phyloP scores from a whole-genome alignment of 2,888 invertebrate genomes.

The Notocelia uddmanniana region DNA sequence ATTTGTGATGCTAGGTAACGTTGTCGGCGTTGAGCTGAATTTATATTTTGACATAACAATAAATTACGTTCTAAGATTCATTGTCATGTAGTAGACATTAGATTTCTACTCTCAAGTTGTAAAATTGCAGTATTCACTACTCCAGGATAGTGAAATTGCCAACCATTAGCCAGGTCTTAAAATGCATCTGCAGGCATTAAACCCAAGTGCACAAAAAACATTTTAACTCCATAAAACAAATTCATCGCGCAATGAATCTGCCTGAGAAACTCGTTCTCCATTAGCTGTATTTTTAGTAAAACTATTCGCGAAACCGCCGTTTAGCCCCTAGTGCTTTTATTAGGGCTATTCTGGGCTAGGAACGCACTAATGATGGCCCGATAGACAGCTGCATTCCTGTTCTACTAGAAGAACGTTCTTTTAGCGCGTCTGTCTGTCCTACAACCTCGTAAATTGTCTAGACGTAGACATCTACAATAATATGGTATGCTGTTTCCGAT shows the following conservation, averaged over 20 bases:
- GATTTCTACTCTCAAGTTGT: not conserved
- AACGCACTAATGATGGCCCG: slow-evolving; percentile 67
- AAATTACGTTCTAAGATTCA: not conserved
- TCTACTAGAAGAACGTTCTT: slow-evolving; percentile 30
- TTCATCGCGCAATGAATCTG: slow-evolving; percentile 13
- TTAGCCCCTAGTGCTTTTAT: slow-evolving; percentile 56
- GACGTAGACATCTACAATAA: not conserved
- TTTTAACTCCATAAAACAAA: slow-evolving; percentile 19
- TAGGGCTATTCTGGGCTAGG: slow-evolving; percentile 68
- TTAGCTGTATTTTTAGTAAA: slow-evolving; percentile 37
- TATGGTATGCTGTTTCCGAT: slow-evolving; percentile 16
- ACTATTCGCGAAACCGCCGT: slow-evolving; percentile 52
- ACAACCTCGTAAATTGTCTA: slow-evolving; percentile 22
- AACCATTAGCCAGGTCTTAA: not conserved
- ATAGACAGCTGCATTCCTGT: slow-evolving; percentile 59
- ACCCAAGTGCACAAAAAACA: slow-evolving; percentile 3
- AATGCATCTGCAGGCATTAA: not conserved
- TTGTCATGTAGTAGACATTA: not conserved
- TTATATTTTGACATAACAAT: no score
- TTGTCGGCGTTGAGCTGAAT: no score
- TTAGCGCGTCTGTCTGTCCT: slow-evolving; percentile 23
- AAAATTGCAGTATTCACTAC: not conserved
- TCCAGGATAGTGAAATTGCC: not conserved
- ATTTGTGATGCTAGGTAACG: no score
- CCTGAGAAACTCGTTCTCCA: slow-evolving; percentile 10